Percentiles rank a stretch among this genome's conserved stretches.
Conservation (phyloP, 2,888 invertebrate genomes). For the Sphaerophoria taeniata region DNA sequence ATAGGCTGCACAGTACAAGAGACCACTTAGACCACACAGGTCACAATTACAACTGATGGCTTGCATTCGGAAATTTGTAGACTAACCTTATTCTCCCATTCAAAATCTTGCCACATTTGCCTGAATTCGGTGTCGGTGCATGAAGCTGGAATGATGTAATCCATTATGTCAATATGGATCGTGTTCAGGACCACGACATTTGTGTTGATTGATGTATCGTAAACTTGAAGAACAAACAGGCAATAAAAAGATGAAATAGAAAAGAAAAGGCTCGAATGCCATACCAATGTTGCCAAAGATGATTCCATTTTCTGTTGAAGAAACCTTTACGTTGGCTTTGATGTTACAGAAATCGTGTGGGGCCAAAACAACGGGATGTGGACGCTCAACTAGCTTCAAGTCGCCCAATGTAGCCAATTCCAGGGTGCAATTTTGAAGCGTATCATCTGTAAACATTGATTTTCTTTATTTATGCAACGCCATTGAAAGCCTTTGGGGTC, state of each 20-base stretch:
- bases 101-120: slow-evolving; percentile 99
- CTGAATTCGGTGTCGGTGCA: slow-evolving; percentile 98
- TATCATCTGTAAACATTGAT: slow-evolving; percentile 86
- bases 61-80: neutral
- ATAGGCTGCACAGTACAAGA: no score
- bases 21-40: no score
- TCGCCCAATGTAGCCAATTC: slow-evolving; percentile 99
- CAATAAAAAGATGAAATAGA: neutral
- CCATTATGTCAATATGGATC: slow-evolving; percentile 99
- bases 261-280: slow-evolving; percentile 58
- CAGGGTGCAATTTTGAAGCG: slow-evolving; percentile 98
- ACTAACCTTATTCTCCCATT: slow-evolving; percentile 99
- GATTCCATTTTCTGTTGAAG: slow-evolving; percentile 99
- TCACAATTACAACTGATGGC: no score
- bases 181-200: slow-evolving; percentile 99
- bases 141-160: slow-evolving; percentile 97
- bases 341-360: slow-evolving; percentile 99
- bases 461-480: neutral
- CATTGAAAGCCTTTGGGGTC: neutral
- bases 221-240: slow-evolving; percentile 86
- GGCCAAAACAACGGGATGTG: slow-evolving; percentile 96
- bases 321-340: slow-evolving; percentile 99
- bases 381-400: slow-evolving; percentile 98
- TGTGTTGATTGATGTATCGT: slow-evolving; percentile 90
- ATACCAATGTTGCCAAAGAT: slow-evolving; percentile 99